Conservation (phyloP, 2,797 vertebrate species). For the Sebastolobus alascanus region DNA sequence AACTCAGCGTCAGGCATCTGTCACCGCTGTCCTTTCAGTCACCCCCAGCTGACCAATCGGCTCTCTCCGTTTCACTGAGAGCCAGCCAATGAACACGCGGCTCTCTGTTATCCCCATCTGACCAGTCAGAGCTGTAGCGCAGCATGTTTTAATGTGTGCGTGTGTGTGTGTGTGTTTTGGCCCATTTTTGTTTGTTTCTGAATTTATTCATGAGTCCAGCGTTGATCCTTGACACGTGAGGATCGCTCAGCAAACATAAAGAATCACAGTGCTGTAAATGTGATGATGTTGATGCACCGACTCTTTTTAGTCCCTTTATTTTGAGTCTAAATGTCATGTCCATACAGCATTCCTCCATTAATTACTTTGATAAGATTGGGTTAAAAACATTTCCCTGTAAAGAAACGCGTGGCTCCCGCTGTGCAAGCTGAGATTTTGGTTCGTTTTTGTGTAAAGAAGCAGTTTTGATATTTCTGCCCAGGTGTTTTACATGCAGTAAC, state of each 20-base stretch:
- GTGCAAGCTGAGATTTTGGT: constrained; percentile 34
- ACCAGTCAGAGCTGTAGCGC: constrained; percentile 43
- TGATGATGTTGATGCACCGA: constrained; percentile 31
- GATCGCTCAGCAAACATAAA: constrained; percentile 61
- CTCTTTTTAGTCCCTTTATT: constrained; percentile 18
- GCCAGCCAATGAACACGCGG: constrained; percentile 50
- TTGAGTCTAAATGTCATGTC: constrained; percentile 22
- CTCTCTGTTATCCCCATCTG: constrained; percentile 56
- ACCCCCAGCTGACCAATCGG: constrained; percentile 76
- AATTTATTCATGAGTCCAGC: constrained; percentile 72
- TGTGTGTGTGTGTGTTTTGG: constrained; percentile 26
- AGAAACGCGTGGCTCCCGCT: constrained; percentile 31
- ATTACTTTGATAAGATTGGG: constrained; percentile 17
- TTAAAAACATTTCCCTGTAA: constrained; percentile 36
- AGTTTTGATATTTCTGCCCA: constrained; percentile 44
- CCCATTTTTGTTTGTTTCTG: constrained; percentile 61
- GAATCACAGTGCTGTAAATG: constrained; percentile 44
- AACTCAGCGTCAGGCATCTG: constrained; percentile 76
- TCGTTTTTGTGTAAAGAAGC: constrained; percentile 54
- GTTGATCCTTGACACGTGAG: constrained; percentile 57
- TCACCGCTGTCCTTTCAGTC: constrained; percentile 80
- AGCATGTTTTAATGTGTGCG: constrained; percentile 11
- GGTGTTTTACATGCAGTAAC: constrained; percentile 74
- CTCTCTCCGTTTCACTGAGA: constrained; percentile 26
- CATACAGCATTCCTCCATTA: constrained; percentile 6